Evolutionary conservation across 1,140 invertebrate species (phyloP), one percentile per base, ranked within the genome.

Genomic region (Drosophila nannoptera): DNA sequence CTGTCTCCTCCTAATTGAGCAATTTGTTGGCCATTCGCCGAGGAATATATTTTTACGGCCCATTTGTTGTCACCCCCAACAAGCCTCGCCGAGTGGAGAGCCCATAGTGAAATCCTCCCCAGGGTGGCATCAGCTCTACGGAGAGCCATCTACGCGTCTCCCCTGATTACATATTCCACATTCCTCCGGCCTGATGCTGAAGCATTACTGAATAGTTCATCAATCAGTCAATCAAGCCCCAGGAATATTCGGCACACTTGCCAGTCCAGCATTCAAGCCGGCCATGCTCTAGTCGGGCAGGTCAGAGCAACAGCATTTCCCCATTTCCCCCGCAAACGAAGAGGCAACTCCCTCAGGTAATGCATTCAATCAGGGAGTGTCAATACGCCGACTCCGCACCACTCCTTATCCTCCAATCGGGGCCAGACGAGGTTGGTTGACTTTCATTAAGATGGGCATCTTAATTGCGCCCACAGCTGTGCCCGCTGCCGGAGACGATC

Each of bases 361-460:
- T n/a, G 33, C 14, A 38, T 22, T 9, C 38, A 36, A 8, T 11
- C 16, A 14, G 52, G 64, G 56, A 60, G 55, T 60, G 64, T 45
- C 36, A 31, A 9, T 14, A 7, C 29, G 54, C 38, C 7, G n/a
- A 6, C 4, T 9, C 9, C 52, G 46, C 46, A 40, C 36, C 54
- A 42, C n/a, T 50, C 45, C 55, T 66, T 32, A 52, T 56, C 52
- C 33, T 14, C 14, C 60, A 45, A 42, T 42, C 52, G 16, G 53
- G n/a, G 14, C 7, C 52, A 58, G 32, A 6, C 63, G 33, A 38
- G 31, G 48, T 31, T 11, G 36, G 50, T 35, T 63, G 60, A 62
- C 64, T 72, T 62, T 72, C 69, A 72, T 72, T 72, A 65, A 70
- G 71, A 75, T 75, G 63, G 42, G 32, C 72, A 75, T 75, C 72